Evolutionary conservation across 2,113 vertebrate genomes (phyloP).

Genomic region (Ardeotis arabs): DNA sequence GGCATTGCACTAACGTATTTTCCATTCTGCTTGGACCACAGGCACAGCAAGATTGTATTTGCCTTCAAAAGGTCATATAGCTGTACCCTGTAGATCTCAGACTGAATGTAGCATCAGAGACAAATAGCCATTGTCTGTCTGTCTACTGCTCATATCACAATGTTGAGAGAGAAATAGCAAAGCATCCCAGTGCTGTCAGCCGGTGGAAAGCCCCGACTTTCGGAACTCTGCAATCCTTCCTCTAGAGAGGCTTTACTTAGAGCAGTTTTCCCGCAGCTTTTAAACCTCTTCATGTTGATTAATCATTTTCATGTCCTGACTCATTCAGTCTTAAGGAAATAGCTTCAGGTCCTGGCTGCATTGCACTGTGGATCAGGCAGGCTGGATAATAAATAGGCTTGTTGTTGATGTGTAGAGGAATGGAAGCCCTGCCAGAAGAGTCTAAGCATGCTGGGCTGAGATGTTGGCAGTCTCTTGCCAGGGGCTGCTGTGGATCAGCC

Average conservation of each 20-base stretch:
- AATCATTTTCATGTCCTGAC: slow-evolving; percentile 73
- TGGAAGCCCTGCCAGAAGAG: slow-evolving; percentile 41
- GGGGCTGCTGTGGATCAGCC: slow-evolving; percentile 24
- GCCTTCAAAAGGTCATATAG: not conserved
- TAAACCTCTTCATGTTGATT: slow-evolving; percentile 64
- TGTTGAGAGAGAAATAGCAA: slow-evolving; percentile 25
- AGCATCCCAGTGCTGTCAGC: slow-evolving; percentile 31
- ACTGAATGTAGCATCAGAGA: slow-evolving; percentile 53
- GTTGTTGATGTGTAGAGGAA: slow-evolving; percentile 47
- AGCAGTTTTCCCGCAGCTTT: slow-evolving; percentile 53
- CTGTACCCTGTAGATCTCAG: not conserved
- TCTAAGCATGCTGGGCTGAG: slow-evolving; percentile 27
- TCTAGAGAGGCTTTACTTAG: slow-evolving; percentile 55
- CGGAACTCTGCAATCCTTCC: slow-evolving; percentile 18
- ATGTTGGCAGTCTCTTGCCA: slow-evolving; percentile 47
- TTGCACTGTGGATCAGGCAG: slow-evolving; percentile 47
- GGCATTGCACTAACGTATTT: not conserved
- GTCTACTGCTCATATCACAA: slow-evolving; percentile 1
- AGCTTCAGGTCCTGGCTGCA: slow-evolving; percentile 49
- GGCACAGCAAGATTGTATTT: not conserved
- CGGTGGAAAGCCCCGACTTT: slow-evolving; percentile 67
- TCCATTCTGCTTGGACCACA: not conserved
- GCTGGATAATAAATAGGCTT: slow-evolving; percentile 62
- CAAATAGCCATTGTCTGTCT: slow-evolving; percentile 13
- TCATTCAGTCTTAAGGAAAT: slow-evolving; percentile 69